Evolutionary conservation across 1,140 invertebrate species (phyloP), one percentile per base, ranked within the genome.

Genomic region (Trichomalopsis sarcophagae): DNA sequence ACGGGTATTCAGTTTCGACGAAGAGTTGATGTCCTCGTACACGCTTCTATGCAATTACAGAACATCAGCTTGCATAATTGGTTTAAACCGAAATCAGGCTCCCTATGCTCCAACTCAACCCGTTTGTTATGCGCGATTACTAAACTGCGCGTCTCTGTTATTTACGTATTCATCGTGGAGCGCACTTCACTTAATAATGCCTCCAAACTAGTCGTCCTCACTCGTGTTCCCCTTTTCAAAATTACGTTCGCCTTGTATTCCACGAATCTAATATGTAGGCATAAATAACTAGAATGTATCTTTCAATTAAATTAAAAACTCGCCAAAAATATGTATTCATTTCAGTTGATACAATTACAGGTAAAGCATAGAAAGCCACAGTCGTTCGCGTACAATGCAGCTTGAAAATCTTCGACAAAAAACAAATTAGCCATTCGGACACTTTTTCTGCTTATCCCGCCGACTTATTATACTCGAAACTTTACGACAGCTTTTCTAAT

Each of bases 401-500:
- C 21, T 7, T 21, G 21, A 62, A 62, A 6, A 27, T 27, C 27
- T 27, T 17, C 14, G 55, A 62, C 55, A 62, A 62, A 62, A 62
- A 62, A 62, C 17, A 62, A 62, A 62, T 62, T 62, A 21, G 55
- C 55, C 55, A 6, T 62, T 44, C n/a, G n/a, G 55, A 21, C 17
- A 62, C 55, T 62, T 62, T 62, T 62, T 62, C 14, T 21, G 17
- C 55, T 62, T 62, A n/a, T 62, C 55, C n/a, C 55, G 4, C 17
- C 11, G 13, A n/a, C 55, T 62, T 62, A 7, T 5, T 62, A 62
- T 7, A 9, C 4, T 62, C 21, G 17, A 21, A 62, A 62, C 55
- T n/a, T 62, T 62, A 62, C 55, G 55, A 62, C 55, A 62, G 55
- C 55, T 62, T 62, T 62, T 62, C 50, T 62, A 62, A 62, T n/a